Evolutionary conservation across 2,888 invertebrate species (phyloP).

Genomic region (Acanthoscelides obtectus): DNA sequence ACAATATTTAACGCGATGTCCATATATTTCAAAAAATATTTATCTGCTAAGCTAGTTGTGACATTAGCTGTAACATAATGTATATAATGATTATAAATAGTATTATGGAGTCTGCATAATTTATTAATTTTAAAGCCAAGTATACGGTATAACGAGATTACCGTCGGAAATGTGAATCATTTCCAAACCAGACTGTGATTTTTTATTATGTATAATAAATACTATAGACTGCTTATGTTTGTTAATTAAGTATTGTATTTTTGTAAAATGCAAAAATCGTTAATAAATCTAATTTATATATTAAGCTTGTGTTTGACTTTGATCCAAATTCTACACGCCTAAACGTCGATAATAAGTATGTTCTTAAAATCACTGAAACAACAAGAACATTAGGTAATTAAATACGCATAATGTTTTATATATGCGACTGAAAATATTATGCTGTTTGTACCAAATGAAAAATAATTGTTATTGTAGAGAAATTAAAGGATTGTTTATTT

Average conservation of each 20-base stretch:
- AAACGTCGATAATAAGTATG: no score
- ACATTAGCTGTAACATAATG: background rate
- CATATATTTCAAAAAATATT: no score
- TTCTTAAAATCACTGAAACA: no score
- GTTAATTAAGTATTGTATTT: slow-evolving; percentile 24
- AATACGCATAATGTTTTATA: no score
- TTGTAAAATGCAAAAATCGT: slow-evolving; percentile 21
- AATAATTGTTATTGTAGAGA: no score
- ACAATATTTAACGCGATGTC: no score
- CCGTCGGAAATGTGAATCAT: slow-evolving; percentile 14
- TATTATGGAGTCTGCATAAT: background rate
- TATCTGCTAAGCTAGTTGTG: background rate
- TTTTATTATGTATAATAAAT: slow-evolving; percentile 7
- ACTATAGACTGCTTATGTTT: slow-evolving; percentile 22
- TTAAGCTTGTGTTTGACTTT: background rate
- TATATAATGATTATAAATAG: background rate
- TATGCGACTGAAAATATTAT: no score
- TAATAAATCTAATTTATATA: background rate
- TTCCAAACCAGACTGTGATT: slow-evolving; percentile 27
- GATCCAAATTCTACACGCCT: no score
- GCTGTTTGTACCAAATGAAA: no score
- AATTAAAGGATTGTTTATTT: no score
- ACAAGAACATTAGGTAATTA: no score
- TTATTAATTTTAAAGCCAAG: background rate
- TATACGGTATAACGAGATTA: background rate